Evolutionary conservation across 2,888 invertebrate genomes (phyloP).

Genomic region (Leucophenga montana): DNA sequence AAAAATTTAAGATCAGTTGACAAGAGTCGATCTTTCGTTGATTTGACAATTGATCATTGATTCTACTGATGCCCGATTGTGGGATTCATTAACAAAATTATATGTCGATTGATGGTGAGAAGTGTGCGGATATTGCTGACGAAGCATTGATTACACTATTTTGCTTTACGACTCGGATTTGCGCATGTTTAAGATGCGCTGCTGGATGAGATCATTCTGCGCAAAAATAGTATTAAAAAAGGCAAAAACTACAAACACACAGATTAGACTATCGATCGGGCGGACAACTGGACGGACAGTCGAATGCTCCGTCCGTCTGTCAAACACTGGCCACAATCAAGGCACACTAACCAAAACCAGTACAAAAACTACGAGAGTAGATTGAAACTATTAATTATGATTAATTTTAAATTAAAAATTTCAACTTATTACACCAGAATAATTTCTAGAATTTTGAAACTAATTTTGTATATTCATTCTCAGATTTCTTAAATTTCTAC

Average conservation of each 20-base stretch:
- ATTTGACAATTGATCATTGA: too few species aligned
- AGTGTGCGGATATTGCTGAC: not conserved
- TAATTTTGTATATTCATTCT: too few species aligned
- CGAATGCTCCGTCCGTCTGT: not conserved
- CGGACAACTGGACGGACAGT: not conserved
- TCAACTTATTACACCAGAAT: too few species aligned
- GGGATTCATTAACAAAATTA: conserved; percentile 13
- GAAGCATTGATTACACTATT: conserved; percentile 22
- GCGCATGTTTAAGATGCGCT: conserved; percentile 56
- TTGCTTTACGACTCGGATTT: conserved; percentile 43
- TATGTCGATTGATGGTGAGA: not conserved
- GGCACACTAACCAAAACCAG: conserved; percentile 40
- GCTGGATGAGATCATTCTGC: conserved; percentile 62
- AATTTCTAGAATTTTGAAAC: too few species aligned
- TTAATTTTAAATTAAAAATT: too few species aligned
- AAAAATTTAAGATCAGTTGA: too few species aligned
- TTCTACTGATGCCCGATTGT: not conserved
- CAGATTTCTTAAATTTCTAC: too few species aligned
- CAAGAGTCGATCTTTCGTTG: too few species aligned
- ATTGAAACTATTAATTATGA: not conserved
- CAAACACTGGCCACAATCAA: conserved; percentile 4
- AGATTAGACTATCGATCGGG: conserved; percentile 13
- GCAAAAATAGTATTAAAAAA: conserved; percentile 55
- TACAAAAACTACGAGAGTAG: conserved; percentile 48
- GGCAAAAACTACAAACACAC: conserved; percentile 37